These are phyloP conservation scores for Ariopsis seemanni DNA, from an alignment of 2,113 vertebrate genomes.

Conservation along the genomic window DNA sequence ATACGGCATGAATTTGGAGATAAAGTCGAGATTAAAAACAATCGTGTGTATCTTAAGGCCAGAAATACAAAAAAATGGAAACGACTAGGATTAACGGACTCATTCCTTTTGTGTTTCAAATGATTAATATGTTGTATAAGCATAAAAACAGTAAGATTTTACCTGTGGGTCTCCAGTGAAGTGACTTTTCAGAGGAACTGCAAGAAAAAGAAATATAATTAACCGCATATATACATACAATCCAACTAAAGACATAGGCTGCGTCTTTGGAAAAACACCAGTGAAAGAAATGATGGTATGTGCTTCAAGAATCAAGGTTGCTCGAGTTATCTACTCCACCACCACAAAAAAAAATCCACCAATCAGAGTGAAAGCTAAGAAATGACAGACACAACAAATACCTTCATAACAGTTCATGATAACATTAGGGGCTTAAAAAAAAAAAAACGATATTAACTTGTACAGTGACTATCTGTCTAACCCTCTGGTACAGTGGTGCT, in stretches of 20 bases:
- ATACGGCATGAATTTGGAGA: constrained; percentile 53
- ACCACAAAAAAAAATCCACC: background rate
- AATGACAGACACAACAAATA: background rate
- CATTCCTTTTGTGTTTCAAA: background rate
- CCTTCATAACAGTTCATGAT: background rate
- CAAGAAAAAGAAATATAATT: constrained; percentile 47
- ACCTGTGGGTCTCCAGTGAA: constrained; percentile 97
- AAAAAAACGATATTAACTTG: background rate
- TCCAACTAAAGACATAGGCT: background rate
- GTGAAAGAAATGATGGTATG: background rate
- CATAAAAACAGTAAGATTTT: constrained; percentile 44
- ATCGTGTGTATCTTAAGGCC: background rate
- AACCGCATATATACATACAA: too few species aligned
- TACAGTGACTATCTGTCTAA: background rate
- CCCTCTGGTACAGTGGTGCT: too few species aligned
- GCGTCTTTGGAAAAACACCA: background rate
- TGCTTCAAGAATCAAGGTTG: background rate
- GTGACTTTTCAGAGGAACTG: constrained; percentile 98
- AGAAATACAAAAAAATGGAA: background rate
- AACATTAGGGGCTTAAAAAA: background rate
- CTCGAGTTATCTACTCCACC: background rate
- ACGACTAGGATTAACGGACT: background rate
- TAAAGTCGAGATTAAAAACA: background rate
- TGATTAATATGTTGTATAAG: background rate
- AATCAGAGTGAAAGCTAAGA: background rate